Base-by-base conservation (phyloP, 2,797 vertebrate species). In the Lithobates pipiens region DNA sequence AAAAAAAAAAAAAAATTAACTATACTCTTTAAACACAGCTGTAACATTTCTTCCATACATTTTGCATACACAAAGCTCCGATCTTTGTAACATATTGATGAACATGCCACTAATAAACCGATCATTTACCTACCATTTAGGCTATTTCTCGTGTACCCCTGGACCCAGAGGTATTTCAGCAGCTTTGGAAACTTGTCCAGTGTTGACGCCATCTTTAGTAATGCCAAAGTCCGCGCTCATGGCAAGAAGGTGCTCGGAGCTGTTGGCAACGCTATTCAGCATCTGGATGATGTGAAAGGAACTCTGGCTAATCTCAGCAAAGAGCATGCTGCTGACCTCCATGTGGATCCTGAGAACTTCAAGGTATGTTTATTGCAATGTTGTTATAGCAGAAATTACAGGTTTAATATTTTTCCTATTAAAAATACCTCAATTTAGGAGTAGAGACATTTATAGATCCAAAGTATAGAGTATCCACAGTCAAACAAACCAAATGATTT, bases 311-410 rank as follows among this genome's bases (percentile, higher is more conserved):
- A 91, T 2, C 93, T 98, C 83, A 97, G 96, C 0, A 89, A 93
- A 85, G 93, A 96, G 89, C 96, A 97, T 92, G 97, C 96, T 0
- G 95, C 96, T 80, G 96, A 95, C 77, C 94, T 97, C 84, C 96
- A 96, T 0, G 95, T 97, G 82, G 96, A 98, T 90, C 97, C 97
- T 0, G 96, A 96, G 92, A 97, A 97, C 93, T 97, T 97, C 92
- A 96, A 3, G 91, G 95, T 36, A 89, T 90, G 92, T 7, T 57
- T 18, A 5, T 57, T 57, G 0, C 65, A 39, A 77, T 83, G 15
- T 16, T 54, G 34, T 36, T 36, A 36, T 36, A 36, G 34, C 5
- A 36, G 34, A 36, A 36, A 36, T 36, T 36, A 36, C 0, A 5
- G 34, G 5, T 36, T 36, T 34, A 34, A 34, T 3, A 34, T 3